A percentile compares a stretch with the other conserved stretches of the same genome.
phyloP scores from a whole-genome alignment of 2,888 invertebrate species.

The Tetranychus piercei region DNA sequence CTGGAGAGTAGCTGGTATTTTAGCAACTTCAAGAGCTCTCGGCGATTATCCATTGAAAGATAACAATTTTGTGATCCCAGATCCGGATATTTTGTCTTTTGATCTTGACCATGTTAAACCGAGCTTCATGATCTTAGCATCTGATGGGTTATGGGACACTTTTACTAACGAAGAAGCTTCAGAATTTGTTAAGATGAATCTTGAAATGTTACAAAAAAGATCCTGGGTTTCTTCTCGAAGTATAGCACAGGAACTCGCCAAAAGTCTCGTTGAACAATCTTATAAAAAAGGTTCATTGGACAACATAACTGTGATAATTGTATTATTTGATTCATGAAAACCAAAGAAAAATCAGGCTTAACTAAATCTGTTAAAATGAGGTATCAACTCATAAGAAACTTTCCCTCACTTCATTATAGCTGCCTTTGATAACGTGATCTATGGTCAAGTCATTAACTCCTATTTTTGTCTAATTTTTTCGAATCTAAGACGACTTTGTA shows the following conservation, averaged over 20 bases:
- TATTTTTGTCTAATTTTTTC: no score
- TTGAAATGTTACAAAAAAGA: slow-evolving; percentile 43
- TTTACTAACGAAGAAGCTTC: slow-evolving; percentile 87
- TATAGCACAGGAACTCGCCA: slow-evolving; percentile 56
- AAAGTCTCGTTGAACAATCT: slow-evolving; percentile 71
- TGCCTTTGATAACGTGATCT: no score
- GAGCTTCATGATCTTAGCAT: slow-evolving; percentile 72
- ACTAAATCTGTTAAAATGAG: no score
- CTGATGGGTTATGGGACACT: slow-evolving; percentile 92
- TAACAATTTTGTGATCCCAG: slow-evolving; percentile 76
- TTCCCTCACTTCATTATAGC: no score
- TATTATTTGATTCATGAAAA: slow-evolving; percentile 21
- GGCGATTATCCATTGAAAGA: slow-evolving; percentile 89
- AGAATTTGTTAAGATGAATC: slow-evolving; percentile 60
- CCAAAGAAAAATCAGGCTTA: background rate
- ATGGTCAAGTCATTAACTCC: no score
- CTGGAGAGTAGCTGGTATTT: slow-evolving; percentile 83
- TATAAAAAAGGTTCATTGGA: slow-evolving; percentile 79
- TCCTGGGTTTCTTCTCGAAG: background rate
- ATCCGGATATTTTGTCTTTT: slow-evolving; percentile 82
- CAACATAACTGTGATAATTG: slow-evolving; percentile 77
- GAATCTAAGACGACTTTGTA: no score
- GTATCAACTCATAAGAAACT: no score
- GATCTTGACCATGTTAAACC: slow-evolving; percentile 51
- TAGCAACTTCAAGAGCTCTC: slow-evolving; percentile 79